Evolutionary conservation across 2,797 vertebrate genomes (phyloP).

Genomic region (Ctenopoma kingsleyae): DNA sequence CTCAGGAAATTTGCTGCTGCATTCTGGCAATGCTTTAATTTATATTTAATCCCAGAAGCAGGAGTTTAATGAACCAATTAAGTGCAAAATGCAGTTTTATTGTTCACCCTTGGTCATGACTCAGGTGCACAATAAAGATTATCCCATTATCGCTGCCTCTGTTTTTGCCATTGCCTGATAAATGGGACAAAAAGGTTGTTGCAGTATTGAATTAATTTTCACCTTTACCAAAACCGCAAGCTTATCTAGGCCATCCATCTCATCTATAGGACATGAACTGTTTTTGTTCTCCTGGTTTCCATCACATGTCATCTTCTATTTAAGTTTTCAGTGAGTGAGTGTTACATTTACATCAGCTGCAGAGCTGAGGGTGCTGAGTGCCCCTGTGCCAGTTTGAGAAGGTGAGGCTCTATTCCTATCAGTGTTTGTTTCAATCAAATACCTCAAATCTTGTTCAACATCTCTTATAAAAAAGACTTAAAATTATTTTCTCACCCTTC

Average conservation of each 20-base stretch:
- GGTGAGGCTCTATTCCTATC: slow-evolving; percentile 43
- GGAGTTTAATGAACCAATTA: no score
- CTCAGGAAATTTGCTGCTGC: not conserved
- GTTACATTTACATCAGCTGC: slow-evolving; percentile 35
- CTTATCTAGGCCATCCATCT: slow-evolving; percentile 62
- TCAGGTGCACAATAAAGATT: slow-evolving; percentile 25
- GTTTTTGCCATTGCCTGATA: slow-evolving; percentile 9
- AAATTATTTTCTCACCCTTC: slow-evolving; percentile 25
- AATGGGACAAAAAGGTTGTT: not conserved
- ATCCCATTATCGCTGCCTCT: slow-evolving; percentile 9
- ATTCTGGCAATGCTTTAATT: no score
- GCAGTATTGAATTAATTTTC: slow-evolving; percentile 46
- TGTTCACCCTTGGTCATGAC: not conserved
- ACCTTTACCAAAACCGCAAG: slow-evolving; percentile 36
- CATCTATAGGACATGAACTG: slow-evolving; percentile 31
- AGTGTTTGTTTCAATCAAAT: slow-evolving; percentile 55
- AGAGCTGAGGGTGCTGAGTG: slow-evolving; percentile 26
- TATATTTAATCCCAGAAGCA: no score
- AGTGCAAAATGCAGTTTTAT: not conserved
- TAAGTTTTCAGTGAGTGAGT: slow-evolving; percentile 38
- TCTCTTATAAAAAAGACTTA: no score
- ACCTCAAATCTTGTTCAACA: slow-evolving; percentile 18
- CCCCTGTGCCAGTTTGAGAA: slow-evolving; percentile 33
- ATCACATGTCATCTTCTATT: slow-evolving; percentile 51
- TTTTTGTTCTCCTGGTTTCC: slow-evolving; percentile 44